A percentile compares a stretch with the other conserved stretches of the same genome.
Evolutionary conservation across 1,140 invertebrate species (phyloP).

Genomic region (Drosophila eugracilis): DNA sequence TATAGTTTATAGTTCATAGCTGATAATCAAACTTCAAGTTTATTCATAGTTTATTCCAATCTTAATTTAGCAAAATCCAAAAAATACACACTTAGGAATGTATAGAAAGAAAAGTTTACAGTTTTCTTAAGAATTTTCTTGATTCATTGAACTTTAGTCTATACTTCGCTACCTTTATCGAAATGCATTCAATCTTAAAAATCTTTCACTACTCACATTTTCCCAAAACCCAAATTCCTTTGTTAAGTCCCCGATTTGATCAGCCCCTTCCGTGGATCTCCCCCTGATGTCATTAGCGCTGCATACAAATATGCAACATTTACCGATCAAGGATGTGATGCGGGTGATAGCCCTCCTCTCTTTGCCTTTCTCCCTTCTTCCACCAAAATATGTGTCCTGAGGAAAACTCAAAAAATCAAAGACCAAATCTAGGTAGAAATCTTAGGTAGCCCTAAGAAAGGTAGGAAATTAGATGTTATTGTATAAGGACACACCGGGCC

Average conservation of each 20-base stretch:
- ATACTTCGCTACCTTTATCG: background rate
- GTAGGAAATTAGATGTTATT: constrained; percentile 83
- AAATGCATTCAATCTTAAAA: background rate
- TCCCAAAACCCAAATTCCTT: background rate
- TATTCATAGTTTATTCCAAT: too few species aligned
- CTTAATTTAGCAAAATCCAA: too few species aligned
- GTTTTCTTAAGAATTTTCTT: background rate
- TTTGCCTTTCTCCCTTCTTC: constrained; percentile 1
- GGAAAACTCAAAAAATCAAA: constrained; percentile 59
- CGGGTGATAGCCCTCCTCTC: constrained; percentile 57
- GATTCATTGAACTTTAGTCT: background rate
- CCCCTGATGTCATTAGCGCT: constrained; percentile 62
- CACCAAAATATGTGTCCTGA: constrained; percentile 12
- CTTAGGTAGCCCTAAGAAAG: constrained; percentile 46
- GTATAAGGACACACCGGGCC: constrained; percentile 80
- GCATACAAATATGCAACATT: constrained; percentile 73
- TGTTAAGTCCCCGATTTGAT: constrained; percentile 25
- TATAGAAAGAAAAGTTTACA: too few species aligned
- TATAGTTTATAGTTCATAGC: too few species aligned
- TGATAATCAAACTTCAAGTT: too few species aligned
- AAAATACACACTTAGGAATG: too few species aligned
- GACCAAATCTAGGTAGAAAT: constrained; percentile 53
- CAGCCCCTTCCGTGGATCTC: constrained; percentile 13
- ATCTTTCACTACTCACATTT: too few species aligned
- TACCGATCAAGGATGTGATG: constrained; percentile 35